Conservation (phyloP, 35 echinoderm and acorn worm species). For the Heliocidaris erythrogramma region DNA sequence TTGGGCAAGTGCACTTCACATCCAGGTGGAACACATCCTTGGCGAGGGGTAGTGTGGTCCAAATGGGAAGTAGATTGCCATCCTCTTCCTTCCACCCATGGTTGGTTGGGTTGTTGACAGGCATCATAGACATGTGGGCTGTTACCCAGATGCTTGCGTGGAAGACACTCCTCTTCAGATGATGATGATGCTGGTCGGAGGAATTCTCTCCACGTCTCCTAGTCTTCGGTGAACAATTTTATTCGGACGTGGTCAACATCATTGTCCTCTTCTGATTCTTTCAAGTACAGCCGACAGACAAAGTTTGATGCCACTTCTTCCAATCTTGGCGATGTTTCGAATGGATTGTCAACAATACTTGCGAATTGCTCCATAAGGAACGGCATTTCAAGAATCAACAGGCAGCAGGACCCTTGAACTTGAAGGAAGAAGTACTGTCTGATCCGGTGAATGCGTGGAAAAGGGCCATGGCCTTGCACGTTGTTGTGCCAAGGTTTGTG, state of each 20-base stretch:
- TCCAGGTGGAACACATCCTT: no score
- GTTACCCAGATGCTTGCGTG: background rate
- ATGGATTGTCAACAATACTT: constrained; percentile 39
- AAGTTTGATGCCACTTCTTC: constrained; percentile 15
- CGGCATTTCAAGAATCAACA: constrained; percentile 21
- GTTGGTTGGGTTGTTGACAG: constrained; percentile 36
- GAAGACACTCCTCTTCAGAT: background rate
- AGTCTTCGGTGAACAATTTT: background rate
- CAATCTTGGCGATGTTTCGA: constrained; percentile 30
- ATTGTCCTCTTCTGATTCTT: background rate
- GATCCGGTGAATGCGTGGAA: constrained; percentile 55
- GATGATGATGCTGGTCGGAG: background rate
- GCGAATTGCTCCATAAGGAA: constrained; percentile 12
- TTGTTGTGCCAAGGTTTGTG: no score
- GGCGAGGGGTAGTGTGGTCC: no score
- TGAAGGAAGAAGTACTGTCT: constrained; percentile 53
- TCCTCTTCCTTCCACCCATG: constrained; percentile 38
- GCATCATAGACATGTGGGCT: constrained; percentile 45
- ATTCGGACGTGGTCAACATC: background rate
- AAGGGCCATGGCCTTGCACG: constrained; percentile 51
- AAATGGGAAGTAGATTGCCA: background rate
- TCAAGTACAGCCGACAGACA: background rate
- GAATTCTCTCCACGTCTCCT: background rate
- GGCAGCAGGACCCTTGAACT: constrained; percentile 40
- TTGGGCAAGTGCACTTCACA: background rate